Base-by-base conservation (phyloP, 2,888 invertebrate species). In the Drosophila prolongata region DNA sequence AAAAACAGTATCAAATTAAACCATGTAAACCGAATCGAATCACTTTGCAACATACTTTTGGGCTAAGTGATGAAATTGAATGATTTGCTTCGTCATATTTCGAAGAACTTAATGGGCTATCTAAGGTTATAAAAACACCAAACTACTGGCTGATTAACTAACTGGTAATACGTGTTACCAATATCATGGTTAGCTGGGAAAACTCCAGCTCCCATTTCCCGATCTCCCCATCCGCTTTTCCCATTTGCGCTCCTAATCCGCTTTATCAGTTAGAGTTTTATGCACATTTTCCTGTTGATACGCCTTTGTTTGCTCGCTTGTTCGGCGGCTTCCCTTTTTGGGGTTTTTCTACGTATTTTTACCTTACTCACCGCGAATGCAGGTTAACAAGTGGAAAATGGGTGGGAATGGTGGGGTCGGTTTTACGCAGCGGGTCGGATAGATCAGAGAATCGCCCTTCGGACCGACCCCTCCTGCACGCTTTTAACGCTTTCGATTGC, bases 401-500 rank as follows among this genome's bases (percentile, higher is more conserved):
- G 19, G 37, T 35, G 19, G 50, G 37, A 40, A 42, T 43, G 3
- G 19, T 11, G 16, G 43, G n/a, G 46, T 34, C 35, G 35, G 54
- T 13, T 13, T 24, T 14, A 11, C 38, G 30, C 42, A n/a, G 11
- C 13, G 14, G 54, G 35, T 14, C 27, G 55, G 34, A 14, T 24
- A 56, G 42, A 42, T 43, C 47, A 35, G 40, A 44, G 53, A 40
- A 19, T 46, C 38, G 53, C 69, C 40, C 56, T 55, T 55, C 35
- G 69, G 19, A 30, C 65, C 53, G 64, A 65, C 69, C 27, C 61
- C 67, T 53, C 57, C 61, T 6, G 71, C 67, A 79, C 64, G 74
- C 66, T 75, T 59, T 70, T 86, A 64, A 68, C 71, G 73, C 69
- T 79, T 90, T 90, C 89, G 90, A 91, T 90, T 90, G 90, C 85